Conservation (phyloP, 1,140 invertebrate genomes). For the Trichonephila clavata region DNA sequence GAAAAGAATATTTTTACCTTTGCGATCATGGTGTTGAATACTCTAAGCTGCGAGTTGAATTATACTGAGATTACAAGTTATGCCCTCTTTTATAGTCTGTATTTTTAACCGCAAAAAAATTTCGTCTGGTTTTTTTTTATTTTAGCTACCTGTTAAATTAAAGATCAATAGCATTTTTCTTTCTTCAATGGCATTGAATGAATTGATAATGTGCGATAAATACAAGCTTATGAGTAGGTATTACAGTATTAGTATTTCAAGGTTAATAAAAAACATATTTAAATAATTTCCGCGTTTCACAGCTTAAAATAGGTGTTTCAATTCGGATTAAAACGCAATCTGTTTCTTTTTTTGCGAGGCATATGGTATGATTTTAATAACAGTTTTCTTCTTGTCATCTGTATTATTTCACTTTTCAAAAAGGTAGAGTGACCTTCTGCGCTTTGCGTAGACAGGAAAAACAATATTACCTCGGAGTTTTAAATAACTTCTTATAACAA, state of each 20-base stretch:
- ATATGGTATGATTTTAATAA: too few relatives aligned
- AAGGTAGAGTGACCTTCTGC: background rate
- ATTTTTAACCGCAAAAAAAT: background rate
- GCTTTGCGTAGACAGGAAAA: background rate
- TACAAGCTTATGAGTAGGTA: background rate
- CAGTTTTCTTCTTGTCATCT: too few relatives aligned
- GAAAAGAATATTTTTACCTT: background rate
- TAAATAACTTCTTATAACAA: background rate
- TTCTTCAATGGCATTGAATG: background rate
- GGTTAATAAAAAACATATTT: background rate
- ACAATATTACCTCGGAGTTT: background rate
- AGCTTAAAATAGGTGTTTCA: too few relatives aligned
- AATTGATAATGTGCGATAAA: background rate
- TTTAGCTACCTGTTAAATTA: background rate
- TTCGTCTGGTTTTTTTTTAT: background rate
- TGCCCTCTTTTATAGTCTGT: background rate
- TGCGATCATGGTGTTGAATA: background rate
- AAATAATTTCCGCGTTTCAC: background rate
- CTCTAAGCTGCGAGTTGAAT: background rate
- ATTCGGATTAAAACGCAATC: too few relatives aligned
- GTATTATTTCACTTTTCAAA: background rate
- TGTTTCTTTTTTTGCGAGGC: too few relatives aligned
- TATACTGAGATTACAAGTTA: background rate
- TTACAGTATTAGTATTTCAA: background rate
- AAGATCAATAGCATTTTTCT: background rate